phyloP scores from a whole-genome alignment of 2,113 vertebrate species.

The Octodon degus region DNA sequence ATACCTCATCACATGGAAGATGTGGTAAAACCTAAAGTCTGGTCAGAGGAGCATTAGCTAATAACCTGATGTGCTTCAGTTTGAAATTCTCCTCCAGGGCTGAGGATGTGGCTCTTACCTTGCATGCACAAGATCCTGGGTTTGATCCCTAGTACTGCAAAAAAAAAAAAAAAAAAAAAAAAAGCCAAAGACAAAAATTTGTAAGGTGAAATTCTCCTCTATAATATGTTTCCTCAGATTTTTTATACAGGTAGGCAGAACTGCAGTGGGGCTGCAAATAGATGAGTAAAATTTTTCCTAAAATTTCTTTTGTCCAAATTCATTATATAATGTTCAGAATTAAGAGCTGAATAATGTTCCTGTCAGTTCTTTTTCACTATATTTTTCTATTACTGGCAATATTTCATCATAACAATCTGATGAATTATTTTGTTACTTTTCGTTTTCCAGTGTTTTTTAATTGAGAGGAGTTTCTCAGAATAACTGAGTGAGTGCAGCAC shows the following conservation, averaged over 20 bases:
- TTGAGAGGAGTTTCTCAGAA: conserved; percentile 31
- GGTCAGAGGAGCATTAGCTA: background rate
- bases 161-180: too few relatives aligned
- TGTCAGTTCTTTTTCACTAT: conserved; percentile 22
- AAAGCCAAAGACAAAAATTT: too few relatives aligned
- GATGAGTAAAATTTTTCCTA: conserved; percentile 10
- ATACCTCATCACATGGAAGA: background rate
- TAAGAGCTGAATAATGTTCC: conserved; percentile 40
- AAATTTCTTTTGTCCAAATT: conserved; percentile 26
- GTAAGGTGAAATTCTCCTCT: background rate
- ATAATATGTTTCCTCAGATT: background rate
- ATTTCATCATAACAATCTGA: background rate
- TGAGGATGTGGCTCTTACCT: too few relatives aligned
- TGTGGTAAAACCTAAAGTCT: background rate
- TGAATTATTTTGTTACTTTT: conserved; percentile 44
- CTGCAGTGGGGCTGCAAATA: background rate
- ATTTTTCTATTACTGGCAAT: conserved; percentile 47
- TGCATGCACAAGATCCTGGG: too few relatives aligned
- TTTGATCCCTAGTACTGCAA: too few relatives aligned
- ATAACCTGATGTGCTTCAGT: background rate
- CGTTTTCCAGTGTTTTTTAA: conserved; percentile 51
- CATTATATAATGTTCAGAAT: conserved; percentile 44
- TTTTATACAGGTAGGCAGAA: background rate
- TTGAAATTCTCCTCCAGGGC: background rate
- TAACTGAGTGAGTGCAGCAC: background rate